Evolutionary conservation across 2,113 vertebrate species (phyloP), one percentile per base, ranked within the genome.

Genomic region (Neodon shergylaensis): DNA sequence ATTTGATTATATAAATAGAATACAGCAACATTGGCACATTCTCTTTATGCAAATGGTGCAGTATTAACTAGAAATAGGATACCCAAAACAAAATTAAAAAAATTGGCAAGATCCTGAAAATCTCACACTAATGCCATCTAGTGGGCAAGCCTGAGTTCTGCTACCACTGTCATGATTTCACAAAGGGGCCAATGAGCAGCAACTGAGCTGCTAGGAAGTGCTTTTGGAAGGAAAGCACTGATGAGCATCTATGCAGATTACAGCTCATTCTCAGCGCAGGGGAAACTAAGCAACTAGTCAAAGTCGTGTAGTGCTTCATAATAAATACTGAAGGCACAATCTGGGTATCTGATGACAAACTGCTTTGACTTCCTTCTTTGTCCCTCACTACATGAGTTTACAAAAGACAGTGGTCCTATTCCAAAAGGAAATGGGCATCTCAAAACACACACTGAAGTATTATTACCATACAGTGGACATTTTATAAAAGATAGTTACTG

Each of bases 11-110:
- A 97, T 68, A 73, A 68, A 54, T 36, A 97, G 39, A 95, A 86
- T 91, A 94, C 36, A 92, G 61, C 82, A 93, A 96, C 92, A 93
- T 26, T 97, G 81, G 47, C 77, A 95, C 24, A 76, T 87, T 93
- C 66, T 92, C 65, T 89, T 91, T 93, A 92, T 89, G 74, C 96
- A 90, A 93, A 90, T 89, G 13, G n/a, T 68, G 42, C 31, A 94
- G 33, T 86, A 88, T 73, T 92, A 95, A 89, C 83, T 84, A 42
- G 86, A 94, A 97, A 94, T 47, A 72, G 42, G 70, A 19, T 91
- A 95, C 63, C 92, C 73, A 97, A 90, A 97, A 93, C 61, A 81
- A 96, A 96, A 96, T 54, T 95, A 77, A 72, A 24, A 24, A 94
- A 96, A 96, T 10, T 93, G 82, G 92, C 68, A 96, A 95, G 52